Evolutionary conservation across 92 coral and sea anemone species (phyloP).

Genomic region (Porites cylindrica): DNA sequence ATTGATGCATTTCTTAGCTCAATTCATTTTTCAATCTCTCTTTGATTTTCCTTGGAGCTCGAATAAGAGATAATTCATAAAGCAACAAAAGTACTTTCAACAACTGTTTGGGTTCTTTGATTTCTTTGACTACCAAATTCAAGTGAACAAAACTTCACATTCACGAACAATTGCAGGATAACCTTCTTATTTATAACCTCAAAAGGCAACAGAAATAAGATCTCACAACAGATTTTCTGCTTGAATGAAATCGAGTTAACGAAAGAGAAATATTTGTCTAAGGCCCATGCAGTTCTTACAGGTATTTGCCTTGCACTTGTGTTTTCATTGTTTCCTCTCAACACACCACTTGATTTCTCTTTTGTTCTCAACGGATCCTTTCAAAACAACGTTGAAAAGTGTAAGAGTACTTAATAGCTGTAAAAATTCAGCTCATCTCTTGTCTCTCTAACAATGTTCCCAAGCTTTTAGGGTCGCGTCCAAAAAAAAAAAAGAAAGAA

Average conservation of each 20-base stretch:
- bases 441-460: neutral
- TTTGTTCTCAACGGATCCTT: neutral
- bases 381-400: neutral
- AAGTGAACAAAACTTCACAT: neutral
- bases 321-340: neutral
- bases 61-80: neutral
- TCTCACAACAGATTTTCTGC: neutral
- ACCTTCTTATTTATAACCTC: neutral
- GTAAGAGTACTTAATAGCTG: neutral
- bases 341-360: constrained; percentile 10
- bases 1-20: neutral
- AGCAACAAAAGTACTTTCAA: neutral
- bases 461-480: too few species aligned
- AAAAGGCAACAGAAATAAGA: neutral
- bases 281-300: neutral
- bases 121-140: neutral
- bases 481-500: too few species aligned
- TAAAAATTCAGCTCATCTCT: neutral
- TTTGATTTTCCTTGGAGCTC: neutral
- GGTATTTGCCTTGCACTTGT: constrained; percentile 16
- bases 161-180: neutral
- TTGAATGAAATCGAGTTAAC: neutral
- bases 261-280: neutral
- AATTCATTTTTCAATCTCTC: too few species aligned
- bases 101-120: neutral